Conservation (phyloP, 2,888 invertebrate species). For the Trissonchulus sp. region DNA sequence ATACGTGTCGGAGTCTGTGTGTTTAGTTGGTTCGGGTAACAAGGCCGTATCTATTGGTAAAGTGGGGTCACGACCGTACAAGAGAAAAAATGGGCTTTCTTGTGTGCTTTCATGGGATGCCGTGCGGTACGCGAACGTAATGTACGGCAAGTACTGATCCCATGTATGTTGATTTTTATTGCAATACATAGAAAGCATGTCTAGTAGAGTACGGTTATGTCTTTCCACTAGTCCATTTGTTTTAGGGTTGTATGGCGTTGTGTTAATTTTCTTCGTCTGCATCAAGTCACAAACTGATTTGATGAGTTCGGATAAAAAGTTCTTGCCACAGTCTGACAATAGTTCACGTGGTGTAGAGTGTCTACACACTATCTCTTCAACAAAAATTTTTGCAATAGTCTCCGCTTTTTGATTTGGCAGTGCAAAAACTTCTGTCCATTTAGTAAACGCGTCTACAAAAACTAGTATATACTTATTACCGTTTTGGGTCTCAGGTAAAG, state of each 20-base stretch:
- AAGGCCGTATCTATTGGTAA: not conserved
- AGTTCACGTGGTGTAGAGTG: slow-evolving; percentile 39
- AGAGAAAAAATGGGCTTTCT: not conserved
- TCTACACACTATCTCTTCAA: slow-evolving; percentile 36
- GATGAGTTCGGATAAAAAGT: slow-evolving; percentile 38
- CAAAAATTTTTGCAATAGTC: slow-evolving; percentile 44
- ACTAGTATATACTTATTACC: slow-evolving; percentile 40
- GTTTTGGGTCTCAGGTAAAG: slow-evolving; percentile 33
- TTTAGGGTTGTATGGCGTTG: slow-evolving; percentile 36
- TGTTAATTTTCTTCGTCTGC: slow-evolving; percentile 32
- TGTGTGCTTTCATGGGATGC: not conserved
- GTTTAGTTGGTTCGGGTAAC: not conserved
- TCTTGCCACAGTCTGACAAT: slow-evolving; percentile 41
- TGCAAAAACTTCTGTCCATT: slow-evolving; percentile 42
- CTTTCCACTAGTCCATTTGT: slow-evolving; percentile 44
- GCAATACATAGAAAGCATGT: slow-evolving; percentile 40
- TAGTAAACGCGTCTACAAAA: slow-evolving; percentile 36
- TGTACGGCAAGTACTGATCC: slow-evolving; percentile 40
- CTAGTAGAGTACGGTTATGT: slow-evolving; percentile 39
- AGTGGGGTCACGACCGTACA: not conserved
- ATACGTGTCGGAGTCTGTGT: not conserved
- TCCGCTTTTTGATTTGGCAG: slow-evolving; percentile 46
- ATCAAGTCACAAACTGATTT: slow-evolving; percentile 35
- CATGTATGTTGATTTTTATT: slow-evolving; percentile 40
- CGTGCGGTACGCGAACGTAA: slow-evolving; percentile 40